Base-by-base conservation (phyloP, 2,888 invertebrate genomes). In the Osmoderma eremita region DNA sequence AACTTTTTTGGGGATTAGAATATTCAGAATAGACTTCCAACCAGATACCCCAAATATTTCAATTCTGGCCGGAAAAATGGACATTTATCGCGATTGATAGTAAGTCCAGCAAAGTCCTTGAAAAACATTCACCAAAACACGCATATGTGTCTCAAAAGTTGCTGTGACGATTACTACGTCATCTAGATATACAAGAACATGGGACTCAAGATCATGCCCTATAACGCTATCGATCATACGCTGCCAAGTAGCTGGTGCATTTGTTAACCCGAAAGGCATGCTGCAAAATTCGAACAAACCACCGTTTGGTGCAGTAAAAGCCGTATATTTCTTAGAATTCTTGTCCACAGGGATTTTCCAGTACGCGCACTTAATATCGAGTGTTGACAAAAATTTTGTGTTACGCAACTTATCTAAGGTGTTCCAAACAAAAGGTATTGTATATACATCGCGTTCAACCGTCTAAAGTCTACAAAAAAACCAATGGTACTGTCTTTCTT, bases 371-470 rank as follows among this genome's bases (percentile, higher is more conserved):
- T 72, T 73, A n/a, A 72, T 65, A 65, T 80, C 80, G 0, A 79
- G 61, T 0, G 76, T 77, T 0, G 73, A 73, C 8, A 81, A 71
- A 51, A 71, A 80, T 18, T 69, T 65, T 4, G 78, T 76, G 17
- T 72, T 67, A 0, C 76, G 62, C 0, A 80, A 67, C 24, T 72
- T 70, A 38, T 77, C 74, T 18, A 78, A 53, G 6, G 77, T 79
- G 1, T 70, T 64, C 0, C 70, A 70, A 18, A 78, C 75, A 30
- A 75, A 73, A 0, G 73, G 79, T 0, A 79, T 30, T 1, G 78
- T 76, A 71, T 79, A 77, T 1, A 76, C 75, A 67, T 78, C 76
- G 12, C 71, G 67, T 79, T 81, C 0, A 80, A 53, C 41, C 75
- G 73, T 4, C 78, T 54, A 39, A 70, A 77, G 58, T 79, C 78